A percentile compares a stretch with the other conserved stretches of the same genome.
Evolutionary conservation across 2,113 vertebrate species (phyloP).

Genomic region (Lagopus muta): DNA sequence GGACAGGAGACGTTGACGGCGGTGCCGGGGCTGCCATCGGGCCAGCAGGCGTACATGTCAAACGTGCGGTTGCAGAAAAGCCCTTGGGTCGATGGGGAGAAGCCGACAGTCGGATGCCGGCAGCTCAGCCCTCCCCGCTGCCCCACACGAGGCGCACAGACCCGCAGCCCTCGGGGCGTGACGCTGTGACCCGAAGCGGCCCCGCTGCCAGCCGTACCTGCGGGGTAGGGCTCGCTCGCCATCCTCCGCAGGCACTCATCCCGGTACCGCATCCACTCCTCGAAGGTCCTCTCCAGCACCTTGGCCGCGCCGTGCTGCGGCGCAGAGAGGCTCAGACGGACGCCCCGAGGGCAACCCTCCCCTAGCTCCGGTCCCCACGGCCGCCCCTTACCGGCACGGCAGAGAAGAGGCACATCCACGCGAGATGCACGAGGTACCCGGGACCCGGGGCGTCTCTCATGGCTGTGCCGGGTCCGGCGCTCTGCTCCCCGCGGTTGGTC

Average conservation of each 20-base stretch:
- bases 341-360: too few species aligned
- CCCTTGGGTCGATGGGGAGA: neutral
- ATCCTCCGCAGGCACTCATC: conserved; percentile 82
- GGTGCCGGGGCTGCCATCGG: conserved; percentile 76
- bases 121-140: rapidly evolving
- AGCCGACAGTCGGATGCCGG: rapidly evolving
- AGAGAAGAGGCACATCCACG: conserved; percentile 49
- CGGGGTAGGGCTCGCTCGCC: conserved; percentile 65
- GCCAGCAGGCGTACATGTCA: conserved; percentile 89
- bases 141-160: neutral
- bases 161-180: rapidly evolving
- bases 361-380: neutral
- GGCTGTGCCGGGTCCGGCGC: neutral
- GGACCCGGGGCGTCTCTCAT: neutral
- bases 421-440: neutral
- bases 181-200: neutral
- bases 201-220: conserved; percentile 57
- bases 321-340: neutral
- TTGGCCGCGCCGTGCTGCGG: conserved; percentile 56
- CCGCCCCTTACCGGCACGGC: conserved; percentile 34
- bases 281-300: conserved; percentile 84
- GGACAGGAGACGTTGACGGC: conserved; percentile 84
- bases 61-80: conserved; percentile 84
- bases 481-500: too few species aligned
- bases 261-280: conserved; percentile 83